Base-by-base conservation (phyloP, 2,888 invertebrate species). In the Leptodirus hochenwartii region DNA sequence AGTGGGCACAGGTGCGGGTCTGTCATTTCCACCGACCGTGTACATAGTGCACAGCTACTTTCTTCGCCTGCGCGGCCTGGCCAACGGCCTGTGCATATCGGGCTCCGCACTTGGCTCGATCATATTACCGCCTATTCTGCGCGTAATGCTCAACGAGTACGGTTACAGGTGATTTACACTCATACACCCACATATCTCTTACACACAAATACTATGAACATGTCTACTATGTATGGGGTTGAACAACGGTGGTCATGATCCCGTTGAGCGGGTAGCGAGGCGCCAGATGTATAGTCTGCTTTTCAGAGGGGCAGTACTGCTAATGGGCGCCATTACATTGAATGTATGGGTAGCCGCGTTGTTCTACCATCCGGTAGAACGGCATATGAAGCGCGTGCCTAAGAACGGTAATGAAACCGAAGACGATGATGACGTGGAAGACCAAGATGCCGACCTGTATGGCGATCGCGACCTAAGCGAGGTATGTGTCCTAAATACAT, bases 21-120 rank as follows among this genome's bases (percentile, higher is more conserved):
- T 85, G 5, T 74, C 82, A 1, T 87, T 85, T 57, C 85, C 85
- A 1, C 84, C 85, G 3, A 85, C 85, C 0, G 82, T 87, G 17
- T 84, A 85, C 55, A 84, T 85, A 41, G 84, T 85, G 39, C 82
- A 82, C 29, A 80, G 80, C 34, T 85, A 85, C 56, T 85, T 85
- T 54, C 72, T 78, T 23, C 65, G 70, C 26, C 56, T 73, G 6
- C 62, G 84, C 25, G 85, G 85, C 0, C 60, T 85, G 9, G 85
- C 85, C 24, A 85, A 85, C 53, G 85, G 85, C 0, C 68, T 85
- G 13, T 85, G 85, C 44, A 84, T 85, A 59, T 84, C 84, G 1
- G 85, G 85, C 10, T 81, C 81, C 41, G 82, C 85, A 0, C 64
- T 85, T 39, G 85, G 85, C 9, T 80, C 81, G 24, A 84, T 85